Percentiles rank a stretch among this genome's conserved stretches.
Evolutionary conservation across 2,888 invertebrate species (phyloP).

Genomic region (Helleia helle): DNA sequence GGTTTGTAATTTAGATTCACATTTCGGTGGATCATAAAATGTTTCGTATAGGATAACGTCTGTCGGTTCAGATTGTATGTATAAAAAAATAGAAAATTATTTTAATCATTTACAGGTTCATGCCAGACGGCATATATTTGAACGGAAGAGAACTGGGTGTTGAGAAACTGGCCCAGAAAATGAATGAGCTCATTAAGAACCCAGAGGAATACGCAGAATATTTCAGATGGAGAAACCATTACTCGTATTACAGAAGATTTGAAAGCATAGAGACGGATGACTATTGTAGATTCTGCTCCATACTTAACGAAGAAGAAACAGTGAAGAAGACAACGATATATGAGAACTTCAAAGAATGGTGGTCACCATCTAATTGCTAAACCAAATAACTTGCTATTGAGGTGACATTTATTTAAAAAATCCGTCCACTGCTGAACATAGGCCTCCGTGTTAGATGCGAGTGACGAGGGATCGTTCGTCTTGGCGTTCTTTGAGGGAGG

Average conservation of each 20-base stretch:
- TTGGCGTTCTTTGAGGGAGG: no score
- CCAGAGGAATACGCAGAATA: slow-evolving; percentile 40
- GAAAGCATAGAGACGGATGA: slow-evolving; percentile 43
- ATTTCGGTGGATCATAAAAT: no score
- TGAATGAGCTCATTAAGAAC: slow-evolving; percentile 38
- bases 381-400: no score
- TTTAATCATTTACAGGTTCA: slow-evolving; percentile 41
- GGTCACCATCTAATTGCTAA: slow-evolving; percentile 34
- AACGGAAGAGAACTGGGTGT: slow-evolving; percentile 37
- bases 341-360: slow-evolving; percentile 41
- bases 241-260: slow-evolving; percentile 35
- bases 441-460: no score
- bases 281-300: slow-evolving; percentile 47
- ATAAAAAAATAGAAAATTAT: background rate
- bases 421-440: no score
- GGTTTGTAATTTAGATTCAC: no score
- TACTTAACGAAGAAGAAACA: slow-evolving; percentile 38
- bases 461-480: no score
- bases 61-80: no score
- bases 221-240: slow-evolving; percentile 54
- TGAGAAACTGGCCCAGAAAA: slow-evolving; percentile 34
- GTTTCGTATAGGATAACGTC: no score
- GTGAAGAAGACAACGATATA: slow-evolving; percentile 32
- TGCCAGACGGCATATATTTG: slow-evolving; percentile 51
- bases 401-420: no score